These are phyloP conservation scores for Oxyscelio sp. DNA, from an alignment of 2,888 invertebrate genomes.

Conservation along the genomic window DNA sequence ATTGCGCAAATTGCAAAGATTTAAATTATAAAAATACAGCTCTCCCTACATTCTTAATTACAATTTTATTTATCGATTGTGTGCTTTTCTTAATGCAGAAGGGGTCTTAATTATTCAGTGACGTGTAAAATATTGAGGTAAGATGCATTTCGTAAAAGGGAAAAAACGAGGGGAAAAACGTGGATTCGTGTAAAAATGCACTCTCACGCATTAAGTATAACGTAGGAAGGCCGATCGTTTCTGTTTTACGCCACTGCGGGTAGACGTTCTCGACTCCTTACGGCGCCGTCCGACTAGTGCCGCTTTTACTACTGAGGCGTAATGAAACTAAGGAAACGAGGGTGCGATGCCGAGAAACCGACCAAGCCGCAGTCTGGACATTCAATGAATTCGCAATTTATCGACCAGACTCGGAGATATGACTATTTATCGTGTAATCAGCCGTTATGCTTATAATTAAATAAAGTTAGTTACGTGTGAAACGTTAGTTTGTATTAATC, in stretches of 20 bases:
- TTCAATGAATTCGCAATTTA: conserved; percentile 56
- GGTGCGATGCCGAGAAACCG: conserved; percentile 44
- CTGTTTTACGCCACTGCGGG: conserved; percentile 58
- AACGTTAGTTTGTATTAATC: too few species aligned
- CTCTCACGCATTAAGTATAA: conserved; percentile 13
- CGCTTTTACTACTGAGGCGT: conserved; percentile 54
- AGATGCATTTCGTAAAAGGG: neutral
- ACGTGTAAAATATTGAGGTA: neutral
- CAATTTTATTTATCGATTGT: too few species aligned
- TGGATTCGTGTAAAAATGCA: conserved; percentile 35
- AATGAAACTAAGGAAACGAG: conserved; percentile 50
- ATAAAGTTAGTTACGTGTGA: neutral
- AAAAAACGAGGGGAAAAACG: neutral
- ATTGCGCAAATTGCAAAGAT: too few species aligned
- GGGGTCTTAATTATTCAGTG: neutral
- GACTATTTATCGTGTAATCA: conserved; percentile 37
- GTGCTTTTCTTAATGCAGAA: too few species aligned
- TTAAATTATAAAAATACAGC: too few species aligned
- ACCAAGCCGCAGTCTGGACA: conserved; percentile 31
- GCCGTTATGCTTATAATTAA: conserved; percentile 37
- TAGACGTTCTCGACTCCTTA: conserved; percentile 43
- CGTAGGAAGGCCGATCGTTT: conserved; percentile 42
- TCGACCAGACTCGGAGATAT: conserved; percentile 33
- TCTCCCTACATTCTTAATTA: too few species aligned
- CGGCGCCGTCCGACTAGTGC: conserved; percentile 47